Base-by-base conservation (phyloP, 1,140 invertebrate species). In the Lepidurus packardi region DNA sequence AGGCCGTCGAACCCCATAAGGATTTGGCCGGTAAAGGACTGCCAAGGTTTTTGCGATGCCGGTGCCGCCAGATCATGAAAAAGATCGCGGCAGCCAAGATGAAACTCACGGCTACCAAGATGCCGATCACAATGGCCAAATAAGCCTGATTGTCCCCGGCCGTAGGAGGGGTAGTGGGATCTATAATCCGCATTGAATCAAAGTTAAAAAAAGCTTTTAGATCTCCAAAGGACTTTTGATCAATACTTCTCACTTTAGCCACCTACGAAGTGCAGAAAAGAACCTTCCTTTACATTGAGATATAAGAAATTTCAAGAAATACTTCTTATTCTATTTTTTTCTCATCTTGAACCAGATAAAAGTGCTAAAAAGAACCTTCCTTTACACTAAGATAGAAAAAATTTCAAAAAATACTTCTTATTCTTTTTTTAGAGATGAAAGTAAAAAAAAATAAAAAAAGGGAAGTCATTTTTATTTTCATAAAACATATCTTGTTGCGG, bases 121-220 rank as follows among this genome's bases (percentile, higher is more conserved):
- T 90, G 1, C 93, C 92, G 75, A 95, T 91, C 73, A 94, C 91
- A 78, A 95, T 88, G 7, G 92, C 93, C 86, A 95, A 90, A 85
- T 92, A 92, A 1, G 91, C 88, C 8, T 92, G 89, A 80, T 92
- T 91, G 81, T 92, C 90, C 81, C 53, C 43, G 43, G 41, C 78
- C 21, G 21, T 7, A n/a, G 25, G 53, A 41, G 73, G 42, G 24
- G 53, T 65, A 21, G 53, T 21, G 4, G 53, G 6, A 65, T 65
- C 53, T 65, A 65, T 65, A 65, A 65, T 21, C 53, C 53, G 21
- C 21, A 65, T 65, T 65, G 53, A 16, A 65, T 7, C 53, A 65
- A 9, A 7, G 24, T 78, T 41, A 76, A 34, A 77, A 44, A 44
- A 9, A 24, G 75, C 21, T 24, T 43, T 41, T n/a, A n/a, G 44